Evolutionary conservation across 1,140 invertebrate species (phyloP).

Genomic region (Drosophila pruinosa): DNA sequence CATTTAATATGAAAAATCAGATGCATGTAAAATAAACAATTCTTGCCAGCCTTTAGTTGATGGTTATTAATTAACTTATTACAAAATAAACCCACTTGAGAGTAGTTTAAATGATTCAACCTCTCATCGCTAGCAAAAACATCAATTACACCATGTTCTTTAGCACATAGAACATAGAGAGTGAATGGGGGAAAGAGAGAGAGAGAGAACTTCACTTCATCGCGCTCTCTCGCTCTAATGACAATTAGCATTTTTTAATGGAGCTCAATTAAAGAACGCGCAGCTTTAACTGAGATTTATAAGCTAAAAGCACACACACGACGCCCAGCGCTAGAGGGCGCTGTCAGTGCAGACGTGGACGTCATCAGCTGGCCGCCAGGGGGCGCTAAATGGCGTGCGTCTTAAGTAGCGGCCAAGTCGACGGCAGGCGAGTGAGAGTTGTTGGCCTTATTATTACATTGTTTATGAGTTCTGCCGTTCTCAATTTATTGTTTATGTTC

Average conservation of each 20-base stretch:
- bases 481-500: slow-evolving; percentile 72
- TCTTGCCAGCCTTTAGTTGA: too few relatives aligned
- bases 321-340: slow-evolving; percentile 12
- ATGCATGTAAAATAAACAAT: not conserved
- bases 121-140: not conserved
- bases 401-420: slow-evolving; percentile 53
- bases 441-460: slow-evolving; percentile 79
- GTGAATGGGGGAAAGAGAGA: not conserved
- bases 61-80: too few relatives aligned
- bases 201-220: slow-evolving; percentile 1
- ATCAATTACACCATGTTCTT: too few relatives aligned
- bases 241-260: slow-evolving; percentile 77
- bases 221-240: slow-evolving; percentile 40
- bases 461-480: slow-evolving; percentile 68
- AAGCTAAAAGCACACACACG: slow-evolving; percentile 3
- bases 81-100: not conserved
- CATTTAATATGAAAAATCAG: not conserved
- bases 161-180: not conserved
- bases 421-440: slow-evolving; percentile 37
- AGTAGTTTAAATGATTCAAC: not conserved
- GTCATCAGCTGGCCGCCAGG: slow-evolving; percentile 14
- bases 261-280: slow-evolving; percentile 59
- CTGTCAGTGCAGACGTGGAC: not conserved
- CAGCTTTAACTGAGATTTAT: slow-evolving; percentile 75
- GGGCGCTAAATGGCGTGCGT: slow-evolving; percentile 18